phyloP scores from a whole-genome alignment of 2,888 invertebrate genomes.

The Tridacna gigas region DNA sequence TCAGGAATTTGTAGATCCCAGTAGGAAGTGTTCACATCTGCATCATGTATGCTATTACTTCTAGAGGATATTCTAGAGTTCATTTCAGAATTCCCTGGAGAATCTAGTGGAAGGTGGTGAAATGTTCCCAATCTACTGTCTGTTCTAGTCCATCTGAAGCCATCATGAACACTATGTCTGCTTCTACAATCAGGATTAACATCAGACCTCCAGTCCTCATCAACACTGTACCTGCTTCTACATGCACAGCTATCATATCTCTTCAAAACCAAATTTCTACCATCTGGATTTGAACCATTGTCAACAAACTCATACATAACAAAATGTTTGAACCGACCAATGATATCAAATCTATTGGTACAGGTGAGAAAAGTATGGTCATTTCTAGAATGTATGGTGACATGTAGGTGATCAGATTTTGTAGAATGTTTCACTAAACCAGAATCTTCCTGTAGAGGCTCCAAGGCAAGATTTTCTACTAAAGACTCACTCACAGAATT shows the following conservation, averaged over 20 bases:
- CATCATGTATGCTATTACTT: not conserved
- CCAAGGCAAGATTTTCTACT: not conserved
- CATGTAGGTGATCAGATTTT: not conserved
- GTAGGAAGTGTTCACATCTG: constrained; percentile 34
- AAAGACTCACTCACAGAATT: constrained; percentile 6
- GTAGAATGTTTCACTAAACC: not conserved
- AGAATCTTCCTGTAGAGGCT: constrained; percentile 4
- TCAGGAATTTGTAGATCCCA: constrained; percentile 35
- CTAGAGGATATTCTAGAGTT: no score
- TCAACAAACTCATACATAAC: constrained; percentile 11
- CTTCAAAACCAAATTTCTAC: constrained; percentile 3
- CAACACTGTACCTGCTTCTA: no score
- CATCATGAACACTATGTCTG: not conserved
- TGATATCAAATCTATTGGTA: not conserved
- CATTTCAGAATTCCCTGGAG: no score
- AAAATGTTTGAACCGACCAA: constrained; percentile 1
- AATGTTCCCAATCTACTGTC: no score
- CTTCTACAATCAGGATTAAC: not conserved
- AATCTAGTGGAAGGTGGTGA: no score
- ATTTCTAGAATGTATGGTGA: not conserved
- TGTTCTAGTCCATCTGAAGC: not conserved
- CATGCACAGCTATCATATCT: not conserved
- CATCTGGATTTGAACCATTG: not conserved
- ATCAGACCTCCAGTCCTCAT: no score
- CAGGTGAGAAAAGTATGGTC: not conserved